A percentile compares a stretch with the other conserved stretches of the same genome.
Conservation (phyloP, 2,113 vertebrate species). For the Xenus cinereus region DNA sequence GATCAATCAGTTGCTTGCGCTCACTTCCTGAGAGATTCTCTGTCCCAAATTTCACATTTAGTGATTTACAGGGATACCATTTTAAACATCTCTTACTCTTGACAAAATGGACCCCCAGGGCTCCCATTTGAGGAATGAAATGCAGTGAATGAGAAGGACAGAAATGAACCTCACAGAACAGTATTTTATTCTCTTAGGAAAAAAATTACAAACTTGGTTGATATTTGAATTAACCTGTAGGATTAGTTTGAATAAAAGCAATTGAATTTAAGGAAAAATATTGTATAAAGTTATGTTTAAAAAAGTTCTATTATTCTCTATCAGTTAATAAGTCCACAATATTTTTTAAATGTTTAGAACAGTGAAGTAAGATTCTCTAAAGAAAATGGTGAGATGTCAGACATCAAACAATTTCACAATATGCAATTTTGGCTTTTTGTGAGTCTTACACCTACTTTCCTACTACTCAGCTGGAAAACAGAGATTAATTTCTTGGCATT, state of each 20-base stretch:
- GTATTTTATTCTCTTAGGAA: background rate
- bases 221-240: background rate
- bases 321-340: background rate
- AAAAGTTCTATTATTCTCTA: background rate
- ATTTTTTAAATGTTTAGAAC: background rate
- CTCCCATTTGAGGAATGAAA: background rate
- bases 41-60: background rate
- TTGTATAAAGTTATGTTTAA: background rate
- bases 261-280: background rate
- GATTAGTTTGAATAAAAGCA: background rate
- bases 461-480: background rate
- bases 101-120: background rate
- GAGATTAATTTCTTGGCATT: background rate
- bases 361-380: background rate
- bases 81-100: background rate
- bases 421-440: background rate
- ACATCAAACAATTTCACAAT: background rate
- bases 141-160: background rate
- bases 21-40: background rate
- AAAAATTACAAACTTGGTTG: background rate
- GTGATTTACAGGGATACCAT: background rate
- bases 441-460: background rate
- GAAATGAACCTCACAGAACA: background rate
- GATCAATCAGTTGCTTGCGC: background rate
- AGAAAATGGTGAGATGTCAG: background rate